Conservation (phyloP, 92 coral and sea anemone species). For the Ricordea florida region DNA sequence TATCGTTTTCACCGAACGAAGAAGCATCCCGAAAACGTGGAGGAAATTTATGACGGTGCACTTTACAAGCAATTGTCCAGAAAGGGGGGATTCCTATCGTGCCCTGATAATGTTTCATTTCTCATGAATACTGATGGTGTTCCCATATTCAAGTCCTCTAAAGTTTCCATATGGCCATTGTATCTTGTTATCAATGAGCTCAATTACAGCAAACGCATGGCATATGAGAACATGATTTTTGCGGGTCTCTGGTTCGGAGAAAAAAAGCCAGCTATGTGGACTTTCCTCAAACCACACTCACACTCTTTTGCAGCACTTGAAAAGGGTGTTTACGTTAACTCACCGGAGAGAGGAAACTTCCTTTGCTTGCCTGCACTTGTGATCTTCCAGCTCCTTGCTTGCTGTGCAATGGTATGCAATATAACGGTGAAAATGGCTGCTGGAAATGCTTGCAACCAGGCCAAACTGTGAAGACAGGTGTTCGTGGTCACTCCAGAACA, state of each 20-base stretch:
- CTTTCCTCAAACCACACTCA: conserved; percentile 42
- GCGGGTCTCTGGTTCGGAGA: conserved; percentile 75
- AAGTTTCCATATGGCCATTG: conserved; percentile 65
- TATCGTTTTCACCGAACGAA: conserved; percentile 2
- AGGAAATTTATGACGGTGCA: conserved; percentile 15
- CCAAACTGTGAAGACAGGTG: conserved; percentile 27
- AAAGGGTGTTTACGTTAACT: conserved; percentile 51
- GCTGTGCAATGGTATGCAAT: conserved; percentile 65
- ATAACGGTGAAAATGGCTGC: conserved; percentile 65
- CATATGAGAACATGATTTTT: conserved; percentile 64
- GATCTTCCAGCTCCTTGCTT: conserved; percentile 67
- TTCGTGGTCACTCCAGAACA: not conserved
- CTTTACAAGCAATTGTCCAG: conserved; percentile 6
- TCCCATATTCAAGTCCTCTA: conserved; percentile 67
- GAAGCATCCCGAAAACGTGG: not conserved
- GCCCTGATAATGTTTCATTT: conserved; percentile 50
- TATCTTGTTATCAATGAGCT: conserved; percentile 58
- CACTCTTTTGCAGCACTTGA: conserved; percentile 37
- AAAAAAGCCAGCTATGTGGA: conserved; percentile 60
- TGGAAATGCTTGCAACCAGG: conserved; percentile 70
- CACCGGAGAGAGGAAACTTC: conserved; percentile 47
- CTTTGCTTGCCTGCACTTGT: conserved; percentile 36
- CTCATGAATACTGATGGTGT: conserved; percentile 66
- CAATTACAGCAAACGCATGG: conserved; percentile 44
- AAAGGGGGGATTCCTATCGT: conserved; percentile 9